Evolutionary conservation across 1,140 invertebrate species (phyloP).

Genomic region (Arctopsyche grandis): DNA sequence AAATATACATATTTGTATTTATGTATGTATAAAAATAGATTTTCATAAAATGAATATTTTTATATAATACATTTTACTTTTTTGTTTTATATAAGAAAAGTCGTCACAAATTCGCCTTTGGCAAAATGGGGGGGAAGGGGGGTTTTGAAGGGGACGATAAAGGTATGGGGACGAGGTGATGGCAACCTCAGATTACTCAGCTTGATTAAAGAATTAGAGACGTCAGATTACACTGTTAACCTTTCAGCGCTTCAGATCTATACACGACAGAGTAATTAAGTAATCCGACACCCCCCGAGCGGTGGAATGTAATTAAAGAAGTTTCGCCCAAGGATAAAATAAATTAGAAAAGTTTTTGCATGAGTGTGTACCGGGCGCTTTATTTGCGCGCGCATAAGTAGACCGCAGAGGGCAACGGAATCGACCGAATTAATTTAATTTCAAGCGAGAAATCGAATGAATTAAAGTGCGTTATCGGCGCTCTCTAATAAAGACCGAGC

Average conservation of each 20-base stretch:
- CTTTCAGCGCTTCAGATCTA: slow-evolving; percentile 35
- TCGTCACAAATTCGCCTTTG: no score
- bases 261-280: slow-evolving; percentile 53
- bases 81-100: no score
- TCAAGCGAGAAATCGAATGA: not conserved
- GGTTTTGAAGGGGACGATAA: not conserved
- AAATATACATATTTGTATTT: no score
- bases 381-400: not conserved
- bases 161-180: not conserved
- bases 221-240: slow-evolving; percentile 40
- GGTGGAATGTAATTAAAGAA: slow-evolving; percentile 54
- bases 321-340: slow-evolving; percentile 43
- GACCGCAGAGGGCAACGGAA: not conserved
- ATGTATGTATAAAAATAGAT: no score
- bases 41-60: no score
- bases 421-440: slow-evolving; percentile 2
- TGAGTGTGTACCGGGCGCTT: not conserved
- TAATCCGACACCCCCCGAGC: slow-evolving; percentile 49
- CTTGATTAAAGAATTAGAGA: slow-evolving; percentile 41
- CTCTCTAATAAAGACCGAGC: slow-evolving; percentile 3
- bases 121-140: no score
- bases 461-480: no score
- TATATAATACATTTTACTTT: no score
- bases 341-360: slow-evolving; percentile 44
- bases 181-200: slow-evolving; percentile 29